These are phyloP conservation scores for Otus sunia DNA, from an alignment of 2,113 vertebrate genomes.

Conservation along the genomic window DNA sequence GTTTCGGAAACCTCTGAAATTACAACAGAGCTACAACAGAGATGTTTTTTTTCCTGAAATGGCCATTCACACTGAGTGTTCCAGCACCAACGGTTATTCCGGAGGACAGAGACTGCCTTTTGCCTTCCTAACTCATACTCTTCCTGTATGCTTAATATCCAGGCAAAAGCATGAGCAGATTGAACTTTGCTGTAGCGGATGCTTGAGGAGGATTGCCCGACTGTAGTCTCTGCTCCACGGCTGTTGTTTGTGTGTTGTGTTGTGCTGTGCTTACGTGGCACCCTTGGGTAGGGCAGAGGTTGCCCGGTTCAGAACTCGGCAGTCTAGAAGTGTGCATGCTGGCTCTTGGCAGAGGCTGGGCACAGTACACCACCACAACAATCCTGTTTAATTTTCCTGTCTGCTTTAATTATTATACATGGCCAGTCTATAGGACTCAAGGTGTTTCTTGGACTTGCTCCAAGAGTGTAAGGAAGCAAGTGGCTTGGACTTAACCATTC, in stretches of 20 bases:
- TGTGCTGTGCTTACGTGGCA: fast-evolving
- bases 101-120: neutral
- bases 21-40: neutral
- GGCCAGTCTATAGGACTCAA: neutral
- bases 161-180: neutral
- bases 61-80: neutral
- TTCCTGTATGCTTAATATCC: neutral
- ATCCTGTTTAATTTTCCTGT: neutral
- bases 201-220: neutral
- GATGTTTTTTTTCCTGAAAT: neutral
- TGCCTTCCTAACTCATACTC: neutral
- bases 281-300: fast-evolving
- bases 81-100: neutral
- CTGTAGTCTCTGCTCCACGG: too few species aligned
- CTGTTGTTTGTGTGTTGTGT: neutral
- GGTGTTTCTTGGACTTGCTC: neutral
- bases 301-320: neutral
- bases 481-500: neutral
- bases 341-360: neutral
- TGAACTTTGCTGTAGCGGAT: fast-evolving
- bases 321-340: fast-evolving
- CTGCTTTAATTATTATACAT: neutral
- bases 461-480: neutral
- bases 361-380: fast-evolving
- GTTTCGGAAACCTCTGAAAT: neutral